These are phyloP conservation scores for Echiichthys vipera DNA, from an alignment of 2,797 vertebrate species.

Conservation along the genomic window DNA sequence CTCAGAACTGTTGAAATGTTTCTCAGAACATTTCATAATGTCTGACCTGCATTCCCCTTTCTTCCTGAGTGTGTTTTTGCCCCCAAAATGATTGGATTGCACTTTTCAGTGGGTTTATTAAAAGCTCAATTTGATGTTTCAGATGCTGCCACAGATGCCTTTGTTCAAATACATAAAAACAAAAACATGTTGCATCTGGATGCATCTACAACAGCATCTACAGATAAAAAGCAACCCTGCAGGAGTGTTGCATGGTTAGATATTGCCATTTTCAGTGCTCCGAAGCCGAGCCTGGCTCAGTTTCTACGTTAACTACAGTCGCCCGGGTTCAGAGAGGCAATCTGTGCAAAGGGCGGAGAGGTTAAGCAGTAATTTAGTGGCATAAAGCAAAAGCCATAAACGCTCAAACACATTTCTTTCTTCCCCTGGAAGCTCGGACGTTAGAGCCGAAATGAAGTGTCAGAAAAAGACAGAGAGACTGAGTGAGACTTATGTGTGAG, in stretches of 20 bases:
- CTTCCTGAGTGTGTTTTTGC: slow-evolving; percentile 17
- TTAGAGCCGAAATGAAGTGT: slow-evolving; percentile 46
- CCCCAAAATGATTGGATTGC: slow-evolving; percentile 13
- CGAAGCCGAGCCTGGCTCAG: neutral
- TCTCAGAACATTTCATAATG: slow-evolving; percentile 36
- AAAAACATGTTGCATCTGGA: neutral
- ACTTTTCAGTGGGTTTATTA: slow-evolving; percentile 12
- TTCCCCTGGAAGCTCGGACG: slow-evolving; percentile 26
- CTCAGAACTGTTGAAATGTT: slow-evolving; percentile 39
- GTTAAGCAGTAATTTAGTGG: slow-evolving; percentile 63
- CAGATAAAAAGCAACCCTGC: slow-evolving; percentile 8
- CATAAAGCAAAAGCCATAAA: slow-evolving; percentile 64
- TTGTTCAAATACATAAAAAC: neutral
- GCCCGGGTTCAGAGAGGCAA: slow-evolving; percentile 47
- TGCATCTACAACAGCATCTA: no score
- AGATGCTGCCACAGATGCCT: neutral
- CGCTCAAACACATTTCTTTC: slow-evolving; percentile 25
- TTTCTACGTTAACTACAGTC: slow-evolving; percentile 32
- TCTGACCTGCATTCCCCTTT: slow-evolving; percentile 12
- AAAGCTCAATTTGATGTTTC: neutral
- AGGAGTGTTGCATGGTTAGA: slow-evolving; percentile 5
- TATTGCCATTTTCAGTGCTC: neutral
- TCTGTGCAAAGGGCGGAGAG: slow-evolving; percentile 46
- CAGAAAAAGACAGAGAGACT: slow-evolving; percentile 28
- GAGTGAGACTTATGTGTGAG: slow-evolving; percentile 51